Evolutionary conservation across 2,888 invertebrate species (phyloP).

Genomic region (Bombylius discolor): DNA sequence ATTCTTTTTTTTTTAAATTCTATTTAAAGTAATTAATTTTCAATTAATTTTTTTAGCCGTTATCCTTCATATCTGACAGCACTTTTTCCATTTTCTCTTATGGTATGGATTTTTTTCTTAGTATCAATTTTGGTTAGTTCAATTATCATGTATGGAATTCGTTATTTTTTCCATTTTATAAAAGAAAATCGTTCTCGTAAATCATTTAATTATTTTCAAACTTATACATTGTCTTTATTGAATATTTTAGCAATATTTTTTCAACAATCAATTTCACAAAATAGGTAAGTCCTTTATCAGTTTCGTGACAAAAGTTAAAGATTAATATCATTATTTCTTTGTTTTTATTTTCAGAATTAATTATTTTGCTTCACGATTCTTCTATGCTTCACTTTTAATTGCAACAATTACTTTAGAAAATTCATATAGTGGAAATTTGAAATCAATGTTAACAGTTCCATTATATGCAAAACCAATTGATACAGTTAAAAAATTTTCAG

Average conservation of each 20-base stretch:
- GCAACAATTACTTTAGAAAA: slow-evolving; percentile 32
- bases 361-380: slow-evolving; percentile 24
- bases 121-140: slow-evolving; percentile 20
- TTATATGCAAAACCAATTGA: slow-evolving; percentile 27
- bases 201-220: slow-evolving; percentile 14
- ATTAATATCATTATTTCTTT: background rate
- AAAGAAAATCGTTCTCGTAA: background rate
- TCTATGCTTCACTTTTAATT: slow-evolving; percentile 24
- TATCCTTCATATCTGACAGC: slow-evolving; percentile 27
- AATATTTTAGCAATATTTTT: slow-evolving; percentile 30
- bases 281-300: slow-evolving; percentile 16
- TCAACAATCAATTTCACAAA: slow-evolving; percentile 28
- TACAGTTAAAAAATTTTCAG: slow-evolving; percentile 26
- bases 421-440: slow-evolving; percentile 31
- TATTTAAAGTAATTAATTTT: too few species aligned
- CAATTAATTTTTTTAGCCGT: slow-evolving; percentile 22
- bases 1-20: background rate
- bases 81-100: slow-evolving; percentile 24
- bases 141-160: slow-evolving; percentile 20
- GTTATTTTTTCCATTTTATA: slow-evolving; percentile 13
- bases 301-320: background rate
- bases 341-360: slow-evolving; percentile 17
- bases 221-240: slow-evolving; percentile 19
- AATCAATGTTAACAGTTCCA: slow-evolving; percentile 30
- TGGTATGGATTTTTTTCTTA: slow-evolving; percentile 22